Base-by-base conservation (phyloP, 2,888 invertebrate species). In the Aphelenchoides bicaudatus region DNA sequence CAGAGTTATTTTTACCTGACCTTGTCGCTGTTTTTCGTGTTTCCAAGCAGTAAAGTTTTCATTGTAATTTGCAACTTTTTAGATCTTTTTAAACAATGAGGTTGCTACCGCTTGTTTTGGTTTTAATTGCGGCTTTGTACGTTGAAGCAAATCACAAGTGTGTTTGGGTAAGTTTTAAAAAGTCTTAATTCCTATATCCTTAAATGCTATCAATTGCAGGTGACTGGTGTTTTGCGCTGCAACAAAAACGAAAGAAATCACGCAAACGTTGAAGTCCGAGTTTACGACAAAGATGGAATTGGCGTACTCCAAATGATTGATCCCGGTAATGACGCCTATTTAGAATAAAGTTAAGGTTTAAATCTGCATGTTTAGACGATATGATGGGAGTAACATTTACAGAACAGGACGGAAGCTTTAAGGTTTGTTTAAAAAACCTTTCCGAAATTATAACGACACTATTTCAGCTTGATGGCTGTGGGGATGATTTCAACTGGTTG, bases 331-430 rank as follows among this genome's bases (percentile, higher is more conserved):
- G n/a, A n/a, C n/a, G n/a, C n/a, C n/a, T n/a, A n/a, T n/a, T n/a
- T n/a, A n/a, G n/a, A n/a, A n/a, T n/a, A n/a, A n/a, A n/a, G n/a
- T n/a, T n/a, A n/a, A n/a, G n/a, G n/a, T n/a, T n/a, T n/a, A n/a
- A n/a, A n/a, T n/a, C n/a, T n/a, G n/a, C n/a, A n/a, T n/a, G n/a
- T n/a, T n/a, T n/a, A n/a, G 77, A 77, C 63, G 77, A 77, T 58
- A 54, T 75, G 57, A 77, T 77, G 77, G 77, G 76, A 30, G 74
- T 77, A 10, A 72, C 77, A 4, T 77, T 75, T 56, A 70, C 77
- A 5, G 74, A 74, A 52, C 71, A 71, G 16, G 73, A 74, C 49
- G 75, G 76, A 19, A 63, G 67, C 39, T 29, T 49, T 34, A 28
- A 34, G 13, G 34, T 16, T 34, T 13, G 16, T 34, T 16, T 34